Percentiles rank a stretch among this genome's conserved stretches.
These are phyloP conservation scores for Zeus faber DNA, from an alignment of 2,113 vertebrate species.

Conservation along the genomic window DNA sequence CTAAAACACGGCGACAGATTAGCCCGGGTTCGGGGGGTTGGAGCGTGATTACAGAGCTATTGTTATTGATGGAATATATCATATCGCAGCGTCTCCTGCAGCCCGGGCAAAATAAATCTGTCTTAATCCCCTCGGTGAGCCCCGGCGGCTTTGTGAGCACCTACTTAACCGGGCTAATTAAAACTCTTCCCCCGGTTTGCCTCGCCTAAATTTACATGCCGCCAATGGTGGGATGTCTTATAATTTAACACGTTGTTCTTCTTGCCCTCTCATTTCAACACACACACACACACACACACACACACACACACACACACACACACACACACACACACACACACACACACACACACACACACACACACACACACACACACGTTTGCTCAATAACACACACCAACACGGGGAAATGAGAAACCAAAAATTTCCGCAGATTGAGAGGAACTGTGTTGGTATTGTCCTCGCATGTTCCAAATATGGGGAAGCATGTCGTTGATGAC, in stretches of 20 bases:
- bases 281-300: no score
- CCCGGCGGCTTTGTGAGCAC: conserved; percentile 52
- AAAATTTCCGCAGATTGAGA: conserved; percentile 27
- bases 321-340: conserved; percentile 2
- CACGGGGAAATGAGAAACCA: conserved; percentile 14
- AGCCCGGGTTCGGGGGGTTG: conserved; percentile 57
- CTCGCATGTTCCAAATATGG: conserved; percentile 54
- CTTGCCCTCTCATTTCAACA: no score
- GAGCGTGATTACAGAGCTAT: conserved; percentile 69
- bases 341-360: background rate
- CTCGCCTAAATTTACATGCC: conserved; percentile 54
- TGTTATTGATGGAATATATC: conserved; percentile 68
- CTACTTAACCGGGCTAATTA: conserved; percentile 72
- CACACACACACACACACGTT: background rate
- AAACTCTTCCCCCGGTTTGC: conserved; percentile 70
- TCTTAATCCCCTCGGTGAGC: conserved; percentile 68
- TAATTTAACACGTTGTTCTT: no score
- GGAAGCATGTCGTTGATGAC: conserved; percentile 61
- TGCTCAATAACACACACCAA: background rate
- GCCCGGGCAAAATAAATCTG: conserved; percentile 70
- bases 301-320: no score
- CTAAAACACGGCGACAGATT: conserved; percentile 64
- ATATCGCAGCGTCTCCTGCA: conserved; percentile 67
- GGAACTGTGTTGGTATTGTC: conserved; percentile 27
- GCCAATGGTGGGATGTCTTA: no score